Percentiles rank a stretch among this genome's conserved stretches.
Evolutionary conservation across 1,140 invertebrate genomes (phyloP).

Genomic region (Batillaria attramentaria): DNA sequence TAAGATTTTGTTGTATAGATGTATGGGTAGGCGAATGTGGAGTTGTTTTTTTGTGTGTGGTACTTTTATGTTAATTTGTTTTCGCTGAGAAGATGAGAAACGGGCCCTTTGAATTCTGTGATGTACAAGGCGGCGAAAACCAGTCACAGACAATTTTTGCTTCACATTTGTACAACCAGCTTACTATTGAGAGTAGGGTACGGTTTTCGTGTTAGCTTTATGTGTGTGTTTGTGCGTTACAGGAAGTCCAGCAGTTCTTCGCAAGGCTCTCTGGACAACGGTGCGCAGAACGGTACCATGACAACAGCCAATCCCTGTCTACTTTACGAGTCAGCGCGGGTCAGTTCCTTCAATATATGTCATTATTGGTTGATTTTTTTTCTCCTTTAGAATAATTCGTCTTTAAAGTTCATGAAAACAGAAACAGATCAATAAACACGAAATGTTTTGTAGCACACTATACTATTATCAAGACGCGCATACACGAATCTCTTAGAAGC

Average conservation of each 20-base stretch:
- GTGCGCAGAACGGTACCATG: constrained; percentile 52
- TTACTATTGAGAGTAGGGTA: not conserved
- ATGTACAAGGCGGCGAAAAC: not conserved
- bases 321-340: constrained; percentile 21
- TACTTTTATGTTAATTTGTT: not conserved
- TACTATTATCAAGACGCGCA: too few species aligned
- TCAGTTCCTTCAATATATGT: too few species aligned
- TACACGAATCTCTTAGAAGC: too few species aligned
- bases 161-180: not conserved
- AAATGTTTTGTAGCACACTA: too few species aligned
- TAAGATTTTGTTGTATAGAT: too few species aligned
- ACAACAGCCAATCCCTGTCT: constrained; percentile 15
- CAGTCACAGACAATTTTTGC: not conserved
- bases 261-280: constrained; percentile 59
- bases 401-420: too few species aligned
- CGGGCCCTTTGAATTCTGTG: not conserved
- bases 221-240: constrained; percentile 23
- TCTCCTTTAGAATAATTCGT: too few species aligned
- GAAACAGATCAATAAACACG: too few species aligned
- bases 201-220: not conserved
- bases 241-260: constrained; percentile 69
- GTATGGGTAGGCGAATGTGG: not conserved
- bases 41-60: not conserved
- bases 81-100: not conserved
- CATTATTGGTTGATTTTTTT: too few species aligned